These are phyloP conservation scores for Crypturellus undulatus DNA, from an alignment of 2,113 vertebrate species.

Conservation along the genomic window DNA sequence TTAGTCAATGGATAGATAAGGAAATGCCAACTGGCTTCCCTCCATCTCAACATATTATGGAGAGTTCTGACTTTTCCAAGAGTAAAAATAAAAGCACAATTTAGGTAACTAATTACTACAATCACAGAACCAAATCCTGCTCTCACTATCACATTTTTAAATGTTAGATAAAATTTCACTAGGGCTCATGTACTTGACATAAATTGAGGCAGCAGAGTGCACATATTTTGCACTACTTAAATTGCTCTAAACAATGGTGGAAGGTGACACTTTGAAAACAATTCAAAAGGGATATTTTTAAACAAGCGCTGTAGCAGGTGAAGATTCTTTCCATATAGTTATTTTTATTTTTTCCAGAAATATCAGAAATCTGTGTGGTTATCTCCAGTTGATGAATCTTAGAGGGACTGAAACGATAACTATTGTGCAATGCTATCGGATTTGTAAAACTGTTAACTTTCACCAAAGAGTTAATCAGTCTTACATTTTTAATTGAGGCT, in stretches of 20 bases:
- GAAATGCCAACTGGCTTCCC: conserved; percentile 32
- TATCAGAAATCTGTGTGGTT: neutral
- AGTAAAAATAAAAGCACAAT: conserved; percentile 20
- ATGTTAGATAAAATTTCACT: conserved; percentile 17
- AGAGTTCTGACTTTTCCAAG: neutral
- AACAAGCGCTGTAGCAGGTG: neutral
- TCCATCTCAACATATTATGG: conserved; percentile 10
- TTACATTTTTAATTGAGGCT: neutral
- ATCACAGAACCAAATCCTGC: conserved; percentile 32
- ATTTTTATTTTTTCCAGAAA: neutral
- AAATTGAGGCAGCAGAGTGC: conserved; percentile 7
- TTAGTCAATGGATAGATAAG: conserved; percentile 13
- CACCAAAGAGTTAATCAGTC: neutral
- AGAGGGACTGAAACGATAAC: neutral
- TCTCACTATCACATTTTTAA: conserved; percentile 9
- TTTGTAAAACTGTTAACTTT: neutral
- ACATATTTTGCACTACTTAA: conserved; percentile 28
- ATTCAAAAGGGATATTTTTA: neutral
- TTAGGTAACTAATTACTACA: conserved; percentile 46
- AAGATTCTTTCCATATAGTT: neutral
- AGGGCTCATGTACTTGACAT: neutral
- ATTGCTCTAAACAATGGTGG: neutral
- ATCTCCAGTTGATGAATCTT: neutral
- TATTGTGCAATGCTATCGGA: neutral
- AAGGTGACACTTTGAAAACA: neutral